Percentiles rank a stretch among this genome's conserved stretches.
phyloP scores from a whole-genome alignment of 92 coral and sea anemone species.

The Umimayanthus chanpuru region DNA sequence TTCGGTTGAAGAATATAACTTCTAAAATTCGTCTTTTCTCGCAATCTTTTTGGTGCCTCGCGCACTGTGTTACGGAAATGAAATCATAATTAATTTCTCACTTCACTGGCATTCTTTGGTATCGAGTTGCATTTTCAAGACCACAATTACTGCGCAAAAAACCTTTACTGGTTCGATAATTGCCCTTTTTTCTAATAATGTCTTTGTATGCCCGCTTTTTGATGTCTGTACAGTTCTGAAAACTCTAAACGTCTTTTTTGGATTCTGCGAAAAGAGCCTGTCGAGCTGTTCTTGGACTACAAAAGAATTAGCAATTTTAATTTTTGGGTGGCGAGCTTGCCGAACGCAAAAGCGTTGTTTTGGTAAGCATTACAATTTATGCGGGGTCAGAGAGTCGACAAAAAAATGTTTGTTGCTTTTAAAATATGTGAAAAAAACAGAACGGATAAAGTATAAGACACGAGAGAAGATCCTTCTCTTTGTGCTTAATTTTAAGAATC shows the following conservation, averaged over 20 bases:
- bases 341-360: slow-evolving; percentile 24
- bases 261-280: neutral
- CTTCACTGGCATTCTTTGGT: slow-evolving; percentile 31
- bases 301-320: slow-evolving; percentile 42
- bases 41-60: slow-evolving; percentile 41
- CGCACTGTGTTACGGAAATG: slow-evolving; percentile 49
- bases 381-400: neutral
- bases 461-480: neutral
- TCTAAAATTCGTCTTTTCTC: neutral
- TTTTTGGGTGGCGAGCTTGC: slow-evolving; percentile 1
- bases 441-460: neutral
- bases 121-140: slow-evolving; percentile 29
- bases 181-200: neutral
- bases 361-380: neutral
- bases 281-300: neutral
- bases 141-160: slow-evolving; percentile 6
- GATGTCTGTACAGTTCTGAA: neutral
- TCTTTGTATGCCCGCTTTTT: neutral
- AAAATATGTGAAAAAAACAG: neutral
- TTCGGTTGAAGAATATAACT: neutral
- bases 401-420: neutral
- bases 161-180: neutral
- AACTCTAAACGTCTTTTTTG: neutral
- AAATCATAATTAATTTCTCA: slow-evolving; percentile 43
- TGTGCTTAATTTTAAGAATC: neutral